Evolutionary conservation across 1,140 invertebrate species (phyloP).

Genomic region (Pachypeltis micranthus): DNA sequence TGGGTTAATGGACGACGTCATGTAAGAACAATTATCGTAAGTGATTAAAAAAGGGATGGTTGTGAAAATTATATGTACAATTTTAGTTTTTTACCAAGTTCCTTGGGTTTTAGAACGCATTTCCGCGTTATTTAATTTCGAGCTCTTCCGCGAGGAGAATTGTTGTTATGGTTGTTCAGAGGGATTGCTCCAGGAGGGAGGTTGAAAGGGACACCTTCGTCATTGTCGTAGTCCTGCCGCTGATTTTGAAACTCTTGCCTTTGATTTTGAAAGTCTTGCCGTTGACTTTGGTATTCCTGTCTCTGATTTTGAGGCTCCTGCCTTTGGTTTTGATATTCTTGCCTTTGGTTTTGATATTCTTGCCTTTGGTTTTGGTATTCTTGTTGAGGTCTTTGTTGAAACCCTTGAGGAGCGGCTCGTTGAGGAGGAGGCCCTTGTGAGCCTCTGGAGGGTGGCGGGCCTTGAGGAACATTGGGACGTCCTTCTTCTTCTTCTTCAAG

Average conservation of each 20-base stretch:
- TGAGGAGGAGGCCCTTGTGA: slow-evolving; percentile 5
- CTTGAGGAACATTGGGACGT: background rate
- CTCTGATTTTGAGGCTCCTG: slow-evolving; percentile 9
- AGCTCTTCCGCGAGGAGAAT: too few relatives aligned
- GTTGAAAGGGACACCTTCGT: slow-evolving; percentile 15
- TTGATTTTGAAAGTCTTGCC: slow-evolving; percentile 7
- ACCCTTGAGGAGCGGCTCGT: background rate
- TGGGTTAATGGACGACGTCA: too few relatives aligned
- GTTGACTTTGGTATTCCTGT: background rate
- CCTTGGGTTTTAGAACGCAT: too few relatives aligned
- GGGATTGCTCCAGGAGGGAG: slow-evolving; percentile 23
- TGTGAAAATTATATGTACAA: too few relatives aligned
- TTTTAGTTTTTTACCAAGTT: too few relatives aligned
- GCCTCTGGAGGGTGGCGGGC: slow-evolving; percentile 12
- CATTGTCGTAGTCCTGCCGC: slow-evolving; percentile 14
- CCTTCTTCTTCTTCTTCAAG: slow-evolving; percentile 35
- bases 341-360: slow-evolving; percentile 24
- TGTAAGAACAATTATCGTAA: too few relatives aligned
- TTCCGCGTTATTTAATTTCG: too few relatives aligned
- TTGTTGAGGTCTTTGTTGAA: slow-evolving; percentile 20
- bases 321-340: slow-evolving; percentile 24
- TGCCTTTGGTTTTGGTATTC: slow-evolving; percentile 21
- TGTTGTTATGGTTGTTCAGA: slow-evolving; percentile 3
- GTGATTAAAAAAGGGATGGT: too few relatives aligned
- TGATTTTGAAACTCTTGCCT: slow-evolving; percentile 21